Base-by-base conservation (phyloP, 2,888 invertebrate genomes). In the Serrognathus titanus region DNA sequence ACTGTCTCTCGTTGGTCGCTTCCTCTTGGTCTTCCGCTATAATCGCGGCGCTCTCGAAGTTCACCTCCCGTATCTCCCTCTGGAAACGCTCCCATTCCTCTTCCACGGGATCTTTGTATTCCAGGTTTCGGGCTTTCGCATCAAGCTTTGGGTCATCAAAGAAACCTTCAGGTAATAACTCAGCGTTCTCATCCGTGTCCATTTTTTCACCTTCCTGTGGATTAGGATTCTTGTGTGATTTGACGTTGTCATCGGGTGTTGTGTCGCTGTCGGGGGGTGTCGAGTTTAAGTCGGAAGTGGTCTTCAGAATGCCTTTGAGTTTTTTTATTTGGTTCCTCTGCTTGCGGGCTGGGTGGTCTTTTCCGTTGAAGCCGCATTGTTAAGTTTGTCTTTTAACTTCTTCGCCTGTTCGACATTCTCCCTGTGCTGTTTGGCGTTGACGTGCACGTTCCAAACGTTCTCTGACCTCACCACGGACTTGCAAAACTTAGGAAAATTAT, bases 51-150 rank as follows among this genome's bases (percentile, higher is more conserved):
- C 92, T 92, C 49, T 89, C 83, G 50, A 83, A 84, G 4, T 88
- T 85, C 70, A 91, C 91, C 73, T 91, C 91, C 75, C 88, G 92
- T 66, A 97, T 96, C 81, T 91, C 93, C 70, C 88, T 90, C 75
- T 94, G 89, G 77, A 97, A 97, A 67, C 86, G 86, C 64, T 92
- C 92, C 96, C 95, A 97, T 80, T 97, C 96, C 73, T 94, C 94
- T 75, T 96, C 95, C 63, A 90, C 84, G 3, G 94, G 93, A 79
- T 94, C 90, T 79, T 90, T 92, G 72, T 93, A 94, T 75, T 94
- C 93, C 16, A 90, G 87, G 74, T 95, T 89, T 62, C 94, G 81
- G 1, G 89, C 92, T 80, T 91, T 92, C 1, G 92, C 91, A 81
- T 92, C 91, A 69, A 87, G 77, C 64, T 87, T 80, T 3, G 91